Base-by-base conservation (phyloP, 1,140 invertebrate genomes). In the Zaprionus tsacasi region DNA sequence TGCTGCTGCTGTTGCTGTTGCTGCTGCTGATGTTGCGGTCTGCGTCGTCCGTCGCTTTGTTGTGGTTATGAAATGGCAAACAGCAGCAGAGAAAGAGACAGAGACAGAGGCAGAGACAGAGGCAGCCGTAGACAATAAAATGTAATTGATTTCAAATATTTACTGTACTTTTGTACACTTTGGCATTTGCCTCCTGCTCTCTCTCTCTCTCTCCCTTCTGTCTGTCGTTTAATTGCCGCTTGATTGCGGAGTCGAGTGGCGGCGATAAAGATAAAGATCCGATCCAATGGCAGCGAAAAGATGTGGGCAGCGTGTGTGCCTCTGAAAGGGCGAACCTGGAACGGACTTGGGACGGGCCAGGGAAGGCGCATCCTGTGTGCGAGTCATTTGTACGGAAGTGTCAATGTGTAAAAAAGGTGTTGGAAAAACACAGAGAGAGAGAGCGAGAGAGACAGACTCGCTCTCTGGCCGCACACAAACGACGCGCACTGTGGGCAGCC, bases 111-210 rank as follows among this genome's bases (percentile, higher is more conserved):
- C 17, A 55, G 15, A 36, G 36, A 30, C 56, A 21, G 21, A 55
- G 17, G 45, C 40, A 27, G 30, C 7, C 25, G 60, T 65, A 72
- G 83, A 77, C 77, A 88, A 88, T 83, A 70, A 77, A 88, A 72
- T 78, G 80, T 87, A 87, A 87, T 89, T 88, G 83, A 89, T 88
- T 88, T 88, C 80, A 89, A 83, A 88, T 88, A 88, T 88, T 88
- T 79, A 68, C 63, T 65, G 45, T 61, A 69, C 40, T 50, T 60
- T 64, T 36, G 11, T 72, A 59, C 79, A 80, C 65, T 70, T 61
- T 78, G 70, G 74, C 70, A 76, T 76, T 76, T 76, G 50, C 67
- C 54, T 15, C n/a, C 7, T 52, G 50, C 25, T 43, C 35, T 55
- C 3, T 15, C 30, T 17, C 30, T 48, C 36, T 30, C 12, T 25